Evolutionary conservation across 2,888 invertebrate species (phyloP), one percentile per base, ranked within the genome.

Genomic region (Nebria salina): DNA sequence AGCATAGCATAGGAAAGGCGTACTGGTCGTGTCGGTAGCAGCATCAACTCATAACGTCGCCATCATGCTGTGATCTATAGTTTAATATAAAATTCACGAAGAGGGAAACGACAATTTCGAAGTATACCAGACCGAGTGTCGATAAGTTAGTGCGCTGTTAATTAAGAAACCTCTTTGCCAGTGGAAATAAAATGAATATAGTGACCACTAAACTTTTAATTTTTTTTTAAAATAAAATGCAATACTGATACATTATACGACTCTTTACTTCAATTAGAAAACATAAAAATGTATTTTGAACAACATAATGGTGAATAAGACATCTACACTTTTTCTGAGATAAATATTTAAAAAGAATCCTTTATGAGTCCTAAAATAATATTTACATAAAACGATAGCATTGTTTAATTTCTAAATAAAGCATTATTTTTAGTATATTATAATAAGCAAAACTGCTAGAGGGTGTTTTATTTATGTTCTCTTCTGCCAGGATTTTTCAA

Each of bases 61-160:
- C 75, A n/a, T 3, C 75, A 13, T 34, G 26, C 20, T 66, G 76
- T 81, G 81, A 81, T 81, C 81, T 81, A 81, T 81, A 72, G 81
- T 81, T 81, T 81, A 81, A 81, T 81, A 81, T 81, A 81, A 81
- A 81, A 81, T 81, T 81, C 81, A 81, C 26, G 65, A 42, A 9
- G 72, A 72, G 75, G 65, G 76, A 72, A 76, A 73, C 76, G 81
- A 76, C 81, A 73, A 76, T 72, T 81, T 72, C 76, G 76, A 81
- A 81, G 73, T 72, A 65, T 64, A 68, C 80, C 66, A 72, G 7
- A 65, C 13, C 79, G 70, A 72, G 75, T 75, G 80, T 81, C 81
- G 81, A 81, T 81, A 81, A 81, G 34, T 81, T 81, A 81, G 76
- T 76, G 76, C 72, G 43, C 76, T 81, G 81, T 76, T 81, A 81